Percentiles rank a stretch among this genome's conserved stretches.
Conservation (phyloP, 2,113 vertebrate genomes). For the Anolis carolinensis region DNA sequence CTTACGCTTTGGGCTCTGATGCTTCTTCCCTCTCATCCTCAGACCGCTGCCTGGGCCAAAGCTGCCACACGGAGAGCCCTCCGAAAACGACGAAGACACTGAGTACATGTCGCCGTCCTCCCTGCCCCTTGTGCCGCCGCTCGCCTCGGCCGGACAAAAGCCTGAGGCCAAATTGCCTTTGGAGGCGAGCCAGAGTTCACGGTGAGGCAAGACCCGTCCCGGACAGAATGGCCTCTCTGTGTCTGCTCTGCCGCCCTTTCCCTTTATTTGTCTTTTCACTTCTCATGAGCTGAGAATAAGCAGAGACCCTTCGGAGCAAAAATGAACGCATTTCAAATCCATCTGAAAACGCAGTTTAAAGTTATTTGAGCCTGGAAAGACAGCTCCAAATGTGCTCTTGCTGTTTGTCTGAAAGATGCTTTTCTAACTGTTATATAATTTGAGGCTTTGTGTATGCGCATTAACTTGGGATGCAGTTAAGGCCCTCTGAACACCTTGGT, state of each 20-base stretch:
- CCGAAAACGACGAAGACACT: conserved; percentile 86
- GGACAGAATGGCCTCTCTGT: neutral
- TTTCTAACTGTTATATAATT: neutral
- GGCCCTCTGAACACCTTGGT: neutral
- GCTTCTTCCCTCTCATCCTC: neutral
- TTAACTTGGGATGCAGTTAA: neutral
- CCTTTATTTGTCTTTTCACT: neutral
- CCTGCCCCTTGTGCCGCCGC: conserved; percentile 80
- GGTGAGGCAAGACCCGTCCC: conserved; percentile 60
- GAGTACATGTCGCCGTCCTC: conserved; percentile 98
- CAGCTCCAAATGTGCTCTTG: neutral
- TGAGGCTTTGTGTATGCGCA: too few relatives aligned
- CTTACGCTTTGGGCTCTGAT: neutral
- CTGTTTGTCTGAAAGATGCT: neutral
- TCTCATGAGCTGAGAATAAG: neutral
- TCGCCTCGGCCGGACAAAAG: conserved; percentile 75
- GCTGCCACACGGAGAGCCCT: conserved; percentile 78
- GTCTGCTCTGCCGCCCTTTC: conserved; percentile 13
- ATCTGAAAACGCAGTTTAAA: neutral
- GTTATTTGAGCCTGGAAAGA: neutral
- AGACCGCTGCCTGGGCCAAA: conserved; percentile 84
- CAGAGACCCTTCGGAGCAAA: neutral
- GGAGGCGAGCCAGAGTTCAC: conserved; percentile 69
- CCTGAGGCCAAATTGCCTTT: conserved; percentile 72
- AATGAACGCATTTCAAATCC: neutral